Evolutionary conservation across 53 echinoderm and acorn worm genomes (phyloP).

Genomic region (Glandiceps talaboti): DNA sequence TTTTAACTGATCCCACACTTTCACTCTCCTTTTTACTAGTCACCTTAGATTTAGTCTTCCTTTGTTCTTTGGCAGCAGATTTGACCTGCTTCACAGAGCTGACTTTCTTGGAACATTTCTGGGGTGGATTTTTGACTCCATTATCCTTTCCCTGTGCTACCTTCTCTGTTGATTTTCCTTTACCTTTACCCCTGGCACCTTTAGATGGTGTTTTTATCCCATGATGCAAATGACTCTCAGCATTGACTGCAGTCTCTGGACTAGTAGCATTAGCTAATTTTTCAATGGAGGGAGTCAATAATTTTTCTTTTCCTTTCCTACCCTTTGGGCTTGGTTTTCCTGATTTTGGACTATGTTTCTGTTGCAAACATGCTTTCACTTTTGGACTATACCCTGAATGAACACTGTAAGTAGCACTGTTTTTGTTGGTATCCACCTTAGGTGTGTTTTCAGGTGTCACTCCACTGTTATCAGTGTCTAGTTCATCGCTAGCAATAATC

Average conservation of each 20-base stretch:
- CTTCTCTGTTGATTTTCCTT: not conserved
- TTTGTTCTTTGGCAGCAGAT: slow-evolving; percentile 1
- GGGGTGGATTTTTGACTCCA: not conserved
- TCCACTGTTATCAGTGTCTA: slow-evolving; percentile 42
- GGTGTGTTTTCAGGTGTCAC: slow-evolving; percentile 17
- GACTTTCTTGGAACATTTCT: not conserved
- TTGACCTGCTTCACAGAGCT: not conserved
- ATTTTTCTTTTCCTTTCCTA: slow-evolving; percentile 41
- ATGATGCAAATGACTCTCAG: not conserved
- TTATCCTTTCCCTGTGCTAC: not conserved
- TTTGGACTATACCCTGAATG: slow-evolving; percentile 96
- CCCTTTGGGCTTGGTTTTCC: slow-evolving; percentile 55
- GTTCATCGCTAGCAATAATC: slow-evolving; percentile 73
- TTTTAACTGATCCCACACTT: not conserved
- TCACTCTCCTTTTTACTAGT: not conserved
- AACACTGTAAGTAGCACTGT: slow-evolving; percentile 68
- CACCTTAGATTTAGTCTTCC: slow-evolving; percentile 7
- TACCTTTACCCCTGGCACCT: not conserved
- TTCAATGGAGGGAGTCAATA: slow-evolving; percentile 14
- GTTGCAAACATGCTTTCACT: slow-evolving; percentile 20
- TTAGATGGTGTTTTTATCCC: not conserved
- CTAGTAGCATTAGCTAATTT: not conserved
- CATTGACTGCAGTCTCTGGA: not conserved
- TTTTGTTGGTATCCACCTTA: slow-evolving; percentile 12
- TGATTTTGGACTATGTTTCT: slow-evolving; percentile 38